Evolutionary conservation across 2,888 invertebrate species (phyloP).

Genomic region (Hydraecia micacea): DNA sequence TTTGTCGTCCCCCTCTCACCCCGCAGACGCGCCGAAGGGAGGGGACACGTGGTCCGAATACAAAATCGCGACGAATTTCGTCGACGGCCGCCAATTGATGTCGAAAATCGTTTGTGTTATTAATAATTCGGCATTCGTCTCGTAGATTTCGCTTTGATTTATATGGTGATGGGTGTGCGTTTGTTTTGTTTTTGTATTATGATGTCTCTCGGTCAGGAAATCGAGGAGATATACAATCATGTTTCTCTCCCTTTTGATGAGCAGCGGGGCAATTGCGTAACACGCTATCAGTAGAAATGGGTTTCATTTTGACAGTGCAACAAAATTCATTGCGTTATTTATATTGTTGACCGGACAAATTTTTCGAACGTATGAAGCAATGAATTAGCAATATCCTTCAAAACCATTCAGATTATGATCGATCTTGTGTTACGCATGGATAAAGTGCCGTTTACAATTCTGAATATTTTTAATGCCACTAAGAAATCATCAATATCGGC

Average conservation of each 20-base stretch:
- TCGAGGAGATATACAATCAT: background rate
- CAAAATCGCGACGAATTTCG: constrained; percentile 75
- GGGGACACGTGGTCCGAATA: constrained; percentile 78
- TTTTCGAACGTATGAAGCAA: too few species aligned
- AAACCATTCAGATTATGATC: too few species aligned
- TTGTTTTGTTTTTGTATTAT: constrained; percentile 41
- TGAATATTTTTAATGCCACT: background rate
- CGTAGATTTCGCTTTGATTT: constrained; percentile 67
- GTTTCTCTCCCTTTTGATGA: background rate
- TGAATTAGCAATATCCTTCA: too few species aligned
- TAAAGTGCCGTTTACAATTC: too few species aligned
- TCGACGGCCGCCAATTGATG: constrained; percentile 72
- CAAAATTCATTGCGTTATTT: too few species aligned
- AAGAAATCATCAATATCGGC: background rate
- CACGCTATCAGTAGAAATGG: too few species aligned
- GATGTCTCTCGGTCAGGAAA: background rate
- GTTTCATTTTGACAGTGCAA: too few species aligned
- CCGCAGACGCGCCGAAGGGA: constrained; percentile 65
- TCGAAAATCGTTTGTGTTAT: constrained; percentile 81
- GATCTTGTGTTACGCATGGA: background rate
- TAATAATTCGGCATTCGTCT: constrained; percentile 80
- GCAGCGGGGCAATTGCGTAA: too few species aligned
- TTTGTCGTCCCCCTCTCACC: constrained; percentile 77
- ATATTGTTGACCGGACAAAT: too few species aligned
- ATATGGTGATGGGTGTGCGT: constrained; percentile 57